Base-by-base conservation (phyloP, 2,888 invertebrate genomes). In the Chrysopilus asiliformis region DNA sequence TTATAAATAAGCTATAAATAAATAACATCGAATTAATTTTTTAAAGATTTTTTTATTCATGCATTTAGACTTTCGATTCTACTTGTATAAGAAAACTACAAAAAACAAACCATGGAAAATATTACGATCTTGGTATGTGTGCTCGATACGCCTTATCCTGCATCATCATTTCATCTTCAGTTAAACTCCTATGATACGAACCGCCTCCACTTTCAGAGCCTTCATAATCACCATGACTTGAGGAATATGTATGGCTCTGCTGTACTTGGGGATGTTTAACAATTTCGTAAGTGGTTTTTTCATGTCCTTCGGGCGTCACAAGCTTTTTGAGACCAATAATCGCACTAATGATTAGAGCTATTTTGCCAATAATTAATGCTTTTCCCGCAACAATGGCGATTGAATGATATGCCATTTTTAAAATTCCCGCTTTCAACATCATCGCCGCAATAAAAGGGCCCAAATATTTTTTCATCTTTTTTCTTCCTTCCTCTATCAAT, bases 191-290 rank as follows among this genome's bases (percentile, higher is more conserved):
- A 47, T 74, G 71, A 56, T 74, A 74, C 45, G 69, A 68, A 17
- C 53, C 49, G 24, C 71, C 69, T 7, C 72, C 68, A 8, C 70
- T 70, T 1, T 69, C 63, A 30, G 72, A 72, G 33, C 71, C 71
- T 43, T 72, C 74, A 28, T 66, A 66, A 47, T 71, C 71, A 32
- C 76, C 76, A 47, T 74, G 76, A 50, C 78, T 73, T 4, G 76
- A 70, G 2, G 81, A 79, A 53, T 83, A 83, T 4, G 79, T 74
- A 53, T 84, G 81, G 48, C 74, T 75, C 55, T 80, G 79, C 33
- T 77, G 77, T 36, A 83, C 75, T 52, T 81, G 78, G n/a, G 85
- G 86, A 60, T 84, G 79, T 57, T 85, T 85, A 36, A 86, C 78
- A 47, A 86, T 83, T 62, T 86, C 85, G 47, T 84, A 79, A 4